Conservation (phyloP, 1,140 invertebrate genomes). For the Brachionus rotundiformis region DNA sequence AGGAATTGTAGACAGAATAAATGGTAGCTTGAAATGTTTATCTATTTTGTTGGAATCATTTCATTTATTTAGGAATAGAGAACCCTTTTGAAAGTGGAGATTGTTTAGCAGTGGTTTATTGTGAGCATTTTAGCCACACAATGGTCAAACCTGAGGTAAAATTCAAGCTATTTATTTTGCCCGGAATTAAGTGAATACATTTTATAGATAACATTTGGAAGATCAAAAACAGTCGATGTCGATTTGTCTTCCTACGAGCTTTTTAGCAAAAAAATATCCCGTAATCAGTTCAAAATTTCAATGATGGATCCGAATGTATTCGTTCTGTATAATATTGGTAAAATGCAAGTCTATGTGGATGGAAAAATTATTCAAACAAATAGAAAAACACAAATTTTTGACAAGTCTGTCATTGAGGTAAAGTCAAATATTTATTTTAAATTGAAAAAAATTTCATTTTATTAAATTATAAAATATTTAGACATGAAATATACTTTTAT, state of each 20-base stretch:
- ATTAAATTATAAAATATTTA: no score
- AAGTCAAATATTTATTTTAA: background rate
- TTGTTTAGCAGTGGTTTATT: constrained; percentile 22
- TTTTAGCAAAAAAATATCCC: constrained; percentile 48
- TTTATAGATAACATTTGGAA: background rate
- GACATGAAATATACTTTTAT: no score
- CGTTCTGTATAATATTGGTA: constrained; percentile 14
- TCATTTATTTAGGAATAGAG: background rate
- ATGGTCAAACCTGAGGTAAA: background rate
- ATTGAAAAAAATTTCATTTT: no score
- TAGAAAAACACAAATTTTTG: constrained; percentile 24
- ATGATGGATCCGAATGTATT: constrained; percentile 7
- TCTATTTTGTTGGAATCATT: background rate
- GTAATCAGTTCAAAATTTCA: constrained; percentile 15
- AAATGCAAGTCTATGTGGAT: constrained; percentile 16
- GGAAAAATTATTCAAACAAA: constrained; percentile 22
- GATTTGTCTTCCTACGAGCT: constrained; percentile 18
- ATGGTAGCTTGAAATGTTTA: background rate
- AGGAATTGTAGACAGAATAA: constrained; percentile 26
- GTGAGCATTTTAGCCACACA: background rate
- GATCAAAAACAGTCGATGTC: background rate
- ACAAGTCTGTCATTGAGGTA: constrained; percentile 32
- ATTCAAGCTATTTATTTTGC: background rate
- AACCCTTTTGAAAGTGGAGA: background rate
- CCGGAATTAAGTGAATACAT: no score